Percentiles rank a stretch among this genome's conserved stretches.
These are phyloP conservation scores for Gryon sp. DNA, from an alignment of 1,140 invertebrate genomes.

Conservation along the genomic window DNA sequence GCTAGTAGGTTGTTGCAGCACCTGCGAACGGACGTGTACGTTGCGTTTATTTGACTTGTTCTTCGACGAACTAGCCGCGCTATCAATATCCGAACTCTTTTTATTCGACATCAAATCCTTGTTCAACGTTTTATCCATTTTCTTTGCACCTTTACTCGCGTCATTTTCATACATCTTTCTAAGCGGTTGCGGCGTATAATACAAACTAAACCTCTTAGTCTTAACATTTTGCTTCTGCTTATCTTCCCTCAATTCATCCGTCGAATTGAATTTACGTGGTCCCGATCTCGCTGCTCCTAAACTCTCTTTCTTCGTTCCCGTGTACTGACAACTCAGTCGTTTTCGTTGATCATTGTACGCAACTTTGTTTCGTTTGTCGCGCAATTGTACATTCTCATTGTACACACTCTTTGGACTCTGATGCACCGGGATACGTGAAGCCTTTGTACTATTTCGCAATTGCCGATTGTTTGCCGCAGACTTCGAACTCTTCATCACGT, in stretches of 20 bases:
- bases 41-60: slow-evolving; percentile 67
- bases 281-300: not conserved
- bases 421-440: slow-evolving; percentile 30
- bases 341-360: slow-evolving; percentile 38
- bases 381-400: slow-evolving; percentile 62
- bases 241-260: slow-evolving; percentile 69
- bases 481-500: slow-evolving; percentile 20
- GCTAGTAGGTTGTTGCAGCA: not conserved
- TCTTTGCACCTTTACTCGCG: slow-evolving; percentile 51
- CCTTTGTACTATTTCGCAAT: slow-evolving; percentile 19
- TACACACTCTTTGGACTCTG: slow-evolving; percentile 44
- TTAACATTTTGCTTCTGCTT: slow-evolving; percentile 62
- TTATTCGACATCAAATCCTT: slow-evolving; percentile 41
- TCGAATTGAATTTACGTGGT: slow-evolving; percentile 68
- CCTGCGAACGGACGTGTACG: slow-evolving; percentile 57
- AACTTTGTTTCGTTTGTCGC: slow-evolving; percentile 61
- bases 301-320: slow-evolving; percentile 47
- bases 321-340: slow-evolving; percentile 66
- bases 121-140: slow-evolving; percentile 44
- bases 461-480: slow-evolving; percentile 16
- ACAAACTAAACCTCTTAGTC: slow-evolving; percentile 71
- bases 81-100: slow-evolving; percentile 58
- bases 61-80: slow-evolving; percentile 62
- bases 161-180: slow-evolving; percentile 72
- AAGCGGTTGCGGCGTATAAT: slow-evolving; percentile 71